A percentile compares a stretch with the other conserved stretches of the same genome.
phyloP scores from a whole-genome alignment of 2,888 invertebrate genomes.

The Hetaerina titia region DNA sequence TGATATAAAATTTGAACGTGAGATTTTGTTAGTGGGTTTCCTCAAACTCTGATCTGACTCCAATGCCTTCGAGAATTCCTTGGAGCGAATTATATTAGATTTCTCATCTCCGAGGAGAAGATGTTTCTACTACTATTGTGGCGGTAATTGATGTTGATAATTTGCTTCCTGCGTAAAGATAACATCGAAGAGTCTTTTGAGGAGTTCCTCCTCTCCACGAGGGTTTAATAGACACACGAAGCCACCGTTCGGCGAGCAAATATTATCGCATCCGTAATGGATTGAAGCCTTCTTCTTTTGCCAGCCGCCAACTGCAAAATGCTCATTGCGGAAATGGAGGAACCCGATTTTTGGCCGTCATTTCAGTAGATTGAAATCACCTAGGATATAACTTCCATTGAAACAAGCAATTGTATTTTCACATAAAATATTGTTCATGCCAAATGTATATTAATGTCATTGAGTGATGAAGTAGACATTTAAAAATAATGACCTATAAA shows the following conservation, averaged over 20 bases:
- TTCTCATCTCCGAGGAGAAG: slow-evolving; percentile 56
- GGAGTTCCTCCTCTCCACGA: slow-evolving; percentile 45
- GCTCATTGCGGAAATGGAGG: slow-evolving; percentile 8
- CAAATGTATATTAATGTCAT: background rate
- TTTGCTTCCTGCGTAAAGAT: slow-evolving; percentile 55
- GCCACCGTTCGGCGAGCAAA: slow-evolving; percentile 55
- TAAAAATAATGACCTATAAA: background rate
- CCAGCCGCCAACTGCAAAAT: background rate
- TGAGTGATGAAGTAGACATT: background rate
- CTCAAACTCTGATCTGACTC: slow-evolving; percentile 52
- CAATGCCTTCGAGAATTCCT: slow-evolving; percentile 56
- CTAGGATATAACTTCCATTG: background rate
- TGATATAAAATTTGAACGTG: background rate
- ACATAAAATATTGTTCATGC: too few relatives aligned
- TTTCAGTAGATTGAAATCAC: background rate
- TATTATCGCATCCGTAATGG: slow-evolving; percentile 65
- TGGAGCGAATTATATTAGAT: slow-evolving; percentile 51
- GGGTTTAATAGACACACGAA: slow-evolving; percentile 45
- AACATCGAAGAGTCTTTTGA: slow-evolving; percentile 63
- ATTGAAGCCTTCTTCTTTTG: slow-evolving; percentile 37
- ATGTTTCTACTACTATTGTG: slow-evolving; percentile 44
- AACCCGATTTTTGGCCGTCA: background rate
- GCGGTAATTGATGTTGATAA: slow-evolving; percentile 63
- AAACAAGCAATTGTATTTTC: background rate
- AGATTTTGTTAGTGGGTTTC: background rate